phyloP scores from a whole-genome alignment of 1,140 invertebrate species.

The Liolophura sinensis region DNA sequence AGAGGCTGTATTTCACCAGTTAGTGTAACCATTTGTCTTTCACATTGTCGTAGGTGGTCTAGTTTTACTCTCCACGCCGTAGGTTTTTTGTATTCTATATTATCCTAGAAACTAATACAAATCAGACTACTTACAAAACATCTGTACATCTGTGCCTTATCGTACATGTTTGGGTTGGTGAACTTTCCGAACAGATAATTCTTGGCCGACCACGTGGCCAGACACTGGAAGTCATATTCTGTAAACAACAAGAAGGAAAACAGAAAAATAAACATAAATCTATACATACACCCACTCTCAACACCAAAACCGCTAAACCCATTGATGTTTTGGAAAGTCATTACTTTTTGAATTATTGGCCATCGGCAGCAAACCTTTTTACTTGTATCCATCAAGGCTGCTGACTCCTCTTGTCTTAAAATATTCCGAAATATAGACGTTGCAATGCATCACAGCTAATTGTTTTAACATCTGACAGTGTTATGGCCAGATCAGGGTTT shows the following conservation, averaged over 20 bases:
- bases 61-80: too few relatives aligned
- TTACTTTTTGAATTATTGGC: background rate
- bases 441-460: too few relatives aligned
- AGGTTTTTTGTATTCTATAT: too few relatives aligned
- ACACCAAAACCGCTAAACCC: background rate
- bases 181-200: slow-evolving; percentile 46
- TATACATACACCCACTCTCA: background rate
- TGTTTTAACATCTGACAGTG: too few relatives aligned
- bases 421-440: too few relatives aligned
- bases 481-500: too few relatives aligned
- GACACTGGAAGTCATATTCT: slow-evolving; percentile 44
- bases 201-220: slow-evolving; percentile 54
- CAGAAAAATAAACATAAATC: background rate
- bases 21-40: too few relatives aligned
- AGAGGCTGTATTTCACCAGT: too few relatives aligned
- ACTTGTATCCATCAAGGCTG: background rate
- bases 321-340: background rate
- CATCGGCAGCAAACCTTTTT: background rate
- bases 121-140: slow-evolving; percentile 44
- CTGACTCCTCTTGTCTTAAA: too few relatives aligned
- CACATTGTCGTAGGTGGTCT: too few relatives aligned
- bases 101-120: too few relatives aligned
- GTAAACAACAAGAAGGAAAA: slow-evolving; percentile 16
- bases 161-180: slow-evolving; percentile 19
- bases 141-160: slow-evolving; percentile 44